phyloP scores from a whole-genome alignment of 2,113 vertebrate species.

The Oncorhynchus masou region DNA sequence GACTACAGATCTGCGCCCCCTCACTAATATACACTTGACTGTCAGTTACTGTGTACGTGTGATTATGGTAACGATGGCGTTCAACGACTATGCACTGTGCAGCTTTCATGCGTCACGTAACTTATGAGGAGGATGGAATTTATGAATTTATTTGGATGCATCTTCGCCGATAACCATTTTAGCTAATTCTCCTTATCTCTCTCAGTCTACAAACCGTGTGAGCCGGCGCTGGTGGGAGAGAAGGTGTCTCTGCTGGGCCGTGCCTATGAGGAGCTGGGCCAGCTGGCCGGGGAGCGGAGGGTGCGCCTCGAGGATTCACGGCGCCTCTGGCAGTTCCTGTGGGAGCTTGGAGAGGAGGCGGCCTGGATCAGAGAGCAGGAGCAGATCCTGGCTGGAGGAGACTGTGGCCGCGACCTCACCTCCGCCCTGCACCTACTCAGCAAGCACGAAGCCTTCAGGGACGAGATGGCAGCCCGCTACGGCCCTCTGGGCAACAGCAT shows the following conservation, averaged over 20 bases:
- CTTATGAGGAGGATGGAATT: neutral
- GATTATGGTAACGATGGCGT: no score
- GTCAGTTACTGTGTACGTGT: neutral
- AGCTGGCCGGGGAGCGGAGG: constrained; percentile 73
- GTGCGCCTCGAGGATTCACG: constrained; percentile 83
- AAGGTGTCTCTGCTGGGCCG: constrained; percentile 78
- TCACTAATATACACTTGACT: neutral
- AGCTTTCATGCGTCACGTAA: no score
- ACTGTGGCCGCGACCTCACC: constrained; percentile 84
- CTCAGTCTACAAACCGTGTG: constrained; percentile 86
- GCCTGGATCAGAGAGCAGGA: constrained; percentile 92
- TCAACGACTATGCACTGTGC: no score
- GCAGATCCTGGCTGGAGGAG: constrained; percentile 82
- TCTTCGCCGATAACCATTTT: neutral
- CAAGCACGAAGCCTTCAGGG: constrained; percentile 86
- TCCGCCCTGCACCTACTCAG: constrained; percentile 85
- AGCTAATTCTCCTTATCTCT: constrained; percentile 3
- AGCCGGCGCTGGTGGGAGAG: constrained; percentile 82
- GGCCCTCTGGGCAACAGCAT: constrained; percentile 83
- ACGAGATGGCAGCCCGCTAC: constrained; percentile 87
- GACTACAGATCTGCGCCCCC: constrained; percentile 7
- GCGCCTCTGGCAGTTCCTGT: constrained; percentile 88
- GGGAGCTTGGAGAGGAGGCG: constrained; percentile 88
- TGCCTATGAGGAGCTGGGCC: constrained; percentile 81
- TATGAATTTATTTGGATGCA: neutral